Percentiles rank a stretch among this genome's conserved stretches.
These are phyloP conservation scores for Lucilia cuprina DNA, from an alignment of 1,140 invertebrate genomes.

Conservation along the genomic window DNA sequence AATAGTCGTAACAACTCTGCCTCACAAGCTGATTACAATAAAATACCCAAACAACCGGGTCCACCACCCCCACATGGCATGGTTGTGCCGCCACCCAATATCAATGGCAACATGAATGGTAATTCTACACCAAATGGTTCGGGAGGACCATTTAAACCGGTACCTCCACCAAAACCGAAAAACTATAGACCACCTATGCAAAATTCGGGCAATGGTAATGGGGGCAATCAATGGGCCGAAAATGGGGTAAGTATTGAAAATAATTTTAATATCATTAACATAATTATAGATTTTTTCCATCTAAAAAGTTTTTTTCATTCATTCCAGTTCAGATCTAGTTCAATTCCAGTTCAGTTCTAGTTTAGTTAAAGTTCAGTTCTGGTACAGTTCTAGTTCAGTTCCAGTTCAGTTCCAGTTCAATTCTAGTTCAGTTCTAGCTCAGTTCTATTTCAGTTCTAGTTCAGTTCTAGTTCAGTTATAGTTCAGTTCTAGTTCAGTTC, in stretches of 20 bases:
- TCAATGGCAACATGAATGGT: constrained; percentile 50
- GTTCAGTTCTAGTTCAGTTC: no score
- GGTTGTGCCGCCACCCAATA: constrained; percentile 49
- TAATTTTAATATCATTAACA: background rate
- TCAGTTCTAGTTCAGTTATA: no score
- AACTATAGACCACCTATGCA: constrained; percentile 80
- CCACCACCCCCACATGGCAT: constrained; percentile 41
- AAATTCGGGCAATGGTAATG: constrained; percentile 49
- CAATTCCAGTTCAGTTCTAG: no score
- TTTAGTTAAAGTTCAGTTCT: no score
- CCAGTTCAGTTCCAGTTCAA: no score
- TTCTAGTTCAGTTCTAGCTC: no score
- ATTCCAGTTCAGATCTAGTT: no score
- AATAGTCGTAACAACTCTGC: constrained; percentile 67
- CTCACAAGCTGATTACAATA: constrained; percentile 66
- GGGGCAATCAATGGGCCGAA: constrained; percentile 50
- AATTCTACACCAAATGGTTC: constrained; percentile 52
- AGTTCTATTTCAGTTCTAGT: no score
- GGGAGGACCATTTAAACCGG: constrained; percentile 79
- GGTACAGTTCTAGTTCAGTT: no score
- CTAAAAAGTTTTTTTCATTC: no score
- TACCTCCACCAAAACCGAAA: constrained; percentile 90
- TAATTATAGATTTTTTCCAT: no score
- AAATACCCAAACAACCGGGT: constrained; percentile 52
- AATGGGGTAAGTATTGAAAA: constrained; percentile 54